Conservation (phyloP, 2,797 vertebrate species). For the Scleropages formosus region DNA sequence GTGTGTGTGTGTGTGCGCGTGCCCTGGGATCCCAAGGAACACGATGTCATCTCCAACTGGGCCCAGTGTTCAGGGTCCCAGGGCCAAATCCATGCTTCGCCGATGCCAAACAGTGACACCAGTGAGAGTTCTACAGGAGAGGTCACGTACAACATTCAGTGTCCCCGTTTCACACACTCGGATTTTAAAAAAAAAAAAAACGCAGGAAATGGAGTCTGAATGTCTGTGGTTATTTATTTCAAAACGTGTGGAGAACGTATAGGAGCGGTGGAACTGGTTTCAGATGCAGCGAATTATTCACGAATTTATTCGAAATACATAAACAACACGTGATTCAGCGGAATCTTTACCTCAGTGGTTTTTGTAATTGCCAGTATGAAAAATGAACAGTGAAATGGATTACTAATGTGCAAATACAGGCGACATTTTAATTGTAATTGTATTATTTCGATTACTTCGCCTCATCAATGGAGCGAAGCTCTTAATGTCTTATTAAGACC, state of each 20-base stretch:
- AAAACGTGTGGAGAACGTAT: neutral
- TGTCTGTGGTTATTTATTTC: neutral
- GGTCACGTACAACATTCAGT: constrained; percentile 23
- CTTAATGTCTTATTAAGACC: neutral
- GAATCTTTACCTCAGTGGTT: no score
- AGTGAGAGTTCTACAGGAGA: constrained; percentile 23
- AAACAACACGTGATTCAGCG: no score
- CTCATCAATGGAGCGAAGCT: no score
- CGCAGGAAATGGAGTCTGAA: constrained; percentile 1
- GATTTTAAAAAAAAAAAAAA: constrained; percentile 26
- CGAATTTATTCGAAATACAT: no score
- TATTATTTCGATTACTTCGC: no score
- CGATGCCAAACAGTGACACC: constrained; percentile 14
- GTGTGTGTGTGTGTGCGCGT: neutral
- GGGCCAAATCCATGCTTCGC: constrained; percentile 10
- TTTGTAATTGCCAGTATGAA: no score
- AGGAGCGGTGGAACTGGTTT: neutral
- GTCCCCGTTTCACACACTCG: constrained; percentile 33
- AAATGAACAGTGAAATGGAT: no score
- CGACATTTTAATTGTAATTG: no score
- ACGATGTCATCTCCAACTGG: constrained; percentile 34
- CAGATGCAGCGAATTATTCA: neutral
- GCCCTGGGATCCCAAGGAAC: constrained; percentile 15
- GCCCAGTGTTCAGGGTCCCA: neutral
- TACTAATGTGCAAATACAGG: neutral